These are phyloP conservation scores for Willisornis vidua DNA, from an alignment of 2,113 vertebrate species.

Conservation along the genomic window DNA sequence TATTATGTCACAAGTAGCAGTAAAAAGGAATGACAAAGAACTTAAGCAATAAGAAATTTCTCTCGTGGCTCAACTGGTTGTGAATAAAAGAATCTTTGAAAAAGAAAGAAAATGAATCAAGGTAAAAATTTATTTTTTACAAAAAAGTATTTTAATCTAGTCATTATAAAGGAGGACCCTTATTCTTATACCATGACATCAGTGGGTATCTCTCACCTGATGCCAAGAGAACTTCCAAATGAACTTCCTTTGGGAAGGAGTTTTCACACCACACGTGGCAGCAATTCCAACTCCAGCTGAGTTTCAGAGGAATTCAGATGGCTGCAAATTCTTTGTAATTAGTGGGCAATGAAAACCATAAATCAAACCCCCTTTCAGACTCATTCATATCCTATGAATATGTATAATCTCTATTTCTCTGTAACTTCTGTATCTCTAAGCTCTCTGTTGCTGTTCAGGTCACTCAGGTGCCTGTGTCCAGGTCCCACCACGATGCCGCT, in stretches of 20 bases:
- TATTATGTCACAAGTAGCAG: not conserved
- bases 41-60: not conserved
- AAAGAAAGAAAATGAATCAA: not conserved
- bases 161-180: not conserved
- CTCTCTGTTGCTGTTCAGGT: not conserved
- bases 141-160: not conserved
- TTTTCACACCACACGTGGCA: not conserved
- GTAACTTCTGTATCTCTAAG: not conserved
- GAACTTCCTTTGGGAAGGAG: not conserved
- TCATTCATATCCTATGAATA: no score
- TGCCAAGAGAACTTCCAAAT: not conserved
- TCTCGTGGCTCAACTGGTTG: not conserved
- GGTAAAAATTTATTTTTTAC: not conserved
- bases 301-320: not conserved
- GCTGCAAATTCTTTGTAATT: not conserved
- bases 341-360: not conserved
- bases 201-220: not conserved
- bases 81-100: not conserved
- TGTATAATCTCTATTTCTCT: not conserved
- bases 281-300: not conserved
- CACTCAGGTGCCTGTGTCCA: not conserved
- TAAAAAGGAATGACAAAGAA: not conserved
- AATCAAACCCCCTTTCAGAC: not conserved
- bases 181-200: not conserved
- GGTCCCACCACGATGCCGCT: accelerated